Evolutionary conservation across 1,140 invertebrate genomes (phyloP).

Genomic region (Mya arenaria): DNA sequence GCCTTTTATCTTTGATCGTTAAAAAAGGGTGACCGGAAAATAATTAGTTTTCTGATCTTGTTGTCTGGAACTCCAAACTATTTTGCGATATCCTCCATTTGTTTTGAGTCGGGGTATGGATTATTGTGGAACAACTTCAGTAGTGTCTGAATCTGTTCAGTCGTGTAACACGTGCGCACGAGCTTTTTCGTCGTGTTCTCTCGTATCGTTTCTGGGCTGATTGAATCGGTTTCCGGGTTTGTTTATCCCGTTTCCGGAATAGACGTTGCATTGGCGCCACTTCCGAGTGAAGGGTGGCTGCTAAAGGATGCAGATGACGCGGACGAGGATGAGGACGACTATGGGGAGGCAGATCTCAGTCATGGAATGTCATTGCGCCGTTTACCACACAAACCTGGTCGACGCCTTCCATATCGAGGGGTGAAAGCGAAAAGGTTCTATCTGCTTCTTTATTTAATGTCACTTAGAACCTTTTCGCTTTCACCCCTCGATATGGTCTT

Average conservation of each 20-base stretch:
- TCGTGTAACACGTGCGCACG: conserved; percentile 65
- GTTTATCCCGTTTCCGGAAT: no score
- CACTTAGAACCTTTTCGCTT: no score
- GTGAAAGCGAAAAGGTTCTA: no score
- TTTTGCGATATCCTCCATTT: conserved; percentile 64
- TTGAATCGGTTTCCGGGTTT: no score
- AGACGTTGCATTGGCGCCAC: background rate
- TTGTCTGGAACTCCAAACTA: conserved; percentile 64
- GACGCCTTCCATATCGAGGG: no score
- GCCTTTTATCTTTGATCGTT: background rate
- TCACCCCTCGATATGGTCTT: no score
- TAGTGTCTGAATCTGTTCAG: conserved; percentile 62
- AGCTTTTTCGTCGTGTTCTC: conserved; percentile 60
- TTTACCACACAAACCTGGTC: conserved; percentile 4
- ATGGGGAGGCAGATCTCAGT: conserved; percentile 39
- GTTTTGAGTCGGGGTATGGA: conserved; percentile 68
- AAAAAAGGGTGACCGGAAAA: background rate
- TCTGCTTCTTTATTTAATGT: no score
- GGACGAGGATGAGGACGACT: conserved; percentile 36
- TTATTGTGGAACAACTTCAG: conserved; percentile 68
- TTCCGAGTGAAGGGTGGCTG: conserved; percentile 6
- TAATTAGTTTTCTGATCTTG: conserved; percentile 64
- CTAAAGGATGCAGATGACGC: conserved; percentile 48
- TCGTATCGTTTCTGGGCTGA: background rate
- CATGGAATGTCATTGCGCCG: conserved; percentile 46